phyloP scores from a whole-genome alignment of 2,888 invertebrate genomes.

The Alsophila aescularia region DNA sequence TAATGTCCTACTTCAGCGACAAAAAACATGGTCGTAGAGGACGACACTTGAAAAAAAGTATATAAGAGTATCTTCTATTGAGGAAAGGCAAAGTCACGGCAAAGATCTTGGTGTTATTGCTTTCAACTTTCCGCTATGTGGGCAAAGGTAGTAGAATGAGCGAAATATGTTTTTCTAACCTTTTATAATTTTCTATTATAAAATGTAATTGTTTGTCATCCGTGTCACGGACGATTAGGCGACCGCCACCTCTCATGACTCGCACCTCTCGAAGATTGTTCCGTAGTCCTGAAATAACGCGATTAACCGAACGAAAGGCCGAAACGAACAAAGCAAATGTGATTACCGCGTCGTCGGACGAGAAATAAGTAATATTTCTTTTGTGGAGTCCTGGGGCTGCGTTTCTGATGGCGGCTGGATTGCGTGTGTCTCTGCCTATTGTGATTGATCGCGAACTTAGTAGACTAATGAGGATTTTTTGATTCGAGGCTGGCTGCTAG shows the following conservation, averaged over 20 bases:
- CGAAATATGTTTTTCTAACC: too few relatives aligned
- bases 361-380: conserved; percentile 82
- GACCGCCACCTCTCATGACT: conserved; percentile 36
- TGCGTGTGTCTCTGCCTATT: conserved; percentile 9
- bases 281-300: conserved; percentile 78
- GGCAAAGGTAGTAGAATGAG: too few relatives aligned
- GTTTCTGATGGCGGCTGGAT: conserved; percentile 8
- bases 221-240: too few relatives aligned
- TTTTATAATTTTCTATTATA: too few relatives aligned
- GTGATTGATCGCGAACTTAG: conserved; percentile 1
- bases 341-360: conserved; percentile 78
- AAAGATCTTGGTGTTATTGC: too few relatives aligned
- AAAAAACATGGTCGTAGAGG: too few relatives aligned
- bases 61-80: too few relatives aligned
- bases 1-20: too few relatives aligned
- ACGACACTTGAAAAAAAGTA: too few relatives aligned
- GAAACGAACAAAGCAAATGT: conserved; percentile 83
- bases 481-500: not conserved
- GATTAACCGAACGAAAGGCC: conserved; percentile 82
- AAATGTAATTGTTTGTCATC: too few relatives aligned
- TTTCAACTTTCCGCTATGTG: too few relatives aligned
- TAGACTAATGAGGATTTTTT: not conserved
- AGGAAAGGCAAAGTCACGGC: too few relatives aligned
- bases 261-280: conserved; percentile 54
- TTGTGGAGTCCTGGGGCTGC: conserved; percentile 51